A percentile compares a stretch with the other conserved stretches of the same genome.
Evolutionary conservation across 2,888 invertebrate genomes (phyloP).

Genomic region (Plemyria rubiginata): DNA sequence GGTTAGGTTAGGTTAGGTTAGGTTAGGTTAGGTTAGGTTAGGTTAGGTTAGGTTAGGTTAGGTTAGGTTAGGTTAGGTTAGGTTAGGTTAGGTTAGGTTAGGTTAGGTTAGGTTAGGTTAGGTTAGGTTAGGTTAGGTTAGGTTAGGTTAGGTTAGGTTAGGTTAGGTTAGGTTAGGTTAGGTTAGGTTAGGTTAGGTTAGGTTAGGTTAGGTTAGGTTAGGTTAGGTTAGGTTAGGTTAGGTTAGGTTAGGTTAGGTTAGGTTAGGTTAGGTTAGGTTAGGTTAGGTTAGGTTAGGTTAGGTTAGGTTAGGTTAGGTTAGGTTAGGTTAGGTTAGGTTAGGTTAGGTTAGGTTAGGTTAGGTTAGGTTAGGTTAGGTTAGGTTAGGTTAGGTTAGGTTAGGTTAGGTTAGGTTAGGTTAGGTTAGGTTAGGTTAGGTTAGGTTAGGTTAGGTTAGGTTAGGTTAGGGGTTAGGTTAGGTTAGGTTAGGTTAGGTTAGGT

Average conservation of each 20-base stretch:
- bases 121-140: slow-evolving; percentile 16
- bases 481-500: slow-evolving; percentile 33
- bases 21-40: slow-evolving; percentile 15
- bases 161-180: slow-evolving; percentile 16
- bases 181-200: slow-evolving; percentile 16
- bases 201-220: slow-evolving; percentile 16
- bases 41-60: slow-evolving; percentile 15
- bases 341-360: slow-evolving; percentile 26
- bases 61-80: slow-evolving; percentile 16
- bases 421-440: slow-evolving; percentile 24
- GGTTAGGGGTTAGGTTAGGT: slow-evolving; percentile 33
- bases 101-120: slow-evolving; percentile 16
- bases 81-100: slow-evolving; percentile 15
- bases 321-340: slow-evolving; percentile 24
- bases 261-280: slow-evolving; percentile 16
- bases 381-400: slow-evolving; percentile 21
- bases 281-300: slow-evolving; percentile 27
- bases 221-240: slow-evolving; percentile 16
- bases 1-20: slow-evolving; percentile 11
- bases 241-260: slow-evolving; percentile 16
- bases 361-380: slow-evolving; percentile 24
- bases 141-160: slow-evolving; percentile 16
- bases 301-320: slow-evolving; percentile 24
- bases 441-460: slow-evolving; percentile 27
- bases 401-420: slow-evolving; percentile 21